Percentiles rank a stretch among this genome's conserved stretches.
Conservation (phyloP, 1,140 invertebrate species). For the Cyclargus thomasi region DNA sequence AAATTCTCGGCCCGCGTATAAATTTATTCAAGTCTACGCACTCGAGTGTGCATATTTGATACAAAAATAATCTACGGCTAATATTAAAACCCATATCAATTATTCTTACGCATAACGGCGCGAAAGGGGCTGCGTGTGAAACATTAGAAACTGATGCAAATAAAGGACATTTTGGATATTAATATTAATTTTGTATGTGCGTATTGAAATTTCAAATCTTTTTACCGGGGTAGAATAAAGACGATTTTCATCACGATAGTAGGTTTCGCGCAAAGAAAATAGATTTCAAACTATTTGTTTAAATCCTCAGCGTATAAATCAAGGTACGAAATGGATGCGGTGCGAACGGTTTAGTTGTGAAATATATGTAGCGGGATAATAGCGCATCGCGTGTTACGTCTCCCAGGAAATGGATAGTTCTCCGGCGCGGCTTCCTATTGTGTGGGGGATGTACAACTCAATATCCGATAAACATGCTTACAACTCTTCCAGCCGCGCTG, state of each 20-base stretch:
- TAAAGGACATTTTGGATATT: slow-evolving; percentile 23
- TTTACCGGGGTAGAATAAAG: too few species aligned
- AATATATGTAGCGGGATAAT: slow-evolving; percentile 12
- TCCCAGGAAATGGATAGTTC: slow-evolving; percentile 44
- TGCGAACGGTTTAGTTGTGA: neutral
- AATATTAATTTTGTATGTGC: slow-evolving; percentile 6
- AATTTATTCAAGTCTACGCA: slow-evolving; percentile 69
- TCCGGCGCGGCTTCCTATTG: slow-evolving; percentile 42
- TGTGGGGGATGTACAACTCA: slow-evolving; percentile 20
- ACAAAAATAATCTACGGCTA: slow-evolving; percentile 65
- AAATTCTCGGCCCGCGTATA: slow-evolving; percentile 54
- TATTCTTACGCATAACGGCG: slow-evolving; percentile 27
- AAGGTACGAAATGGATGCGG: neutral
- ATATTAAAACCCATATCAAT: slow-evolving; percentile 58
- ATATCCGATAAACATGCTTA: neutral
- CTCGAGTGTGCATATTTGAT: slow-evolving; percentile 71
- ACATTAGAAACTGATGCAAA: slow-evolving; percentile 26
- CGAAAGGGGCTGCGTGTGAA: neutral
- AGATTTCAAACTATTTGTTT: neutral
- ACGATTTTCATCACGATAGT: neutral
- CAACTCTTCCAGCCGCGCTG: neutral
- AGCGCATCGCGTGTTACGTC: slow-evolving; percentile 16
- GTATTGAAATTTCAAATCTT: neutral
- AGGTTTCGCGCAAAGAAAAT: neutral
- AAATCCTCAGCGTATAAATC: neutral